phyloP scores from a whole-genome alignment of 2,113 vertebrate genomes.

The Myocastor coypus region DNA sequence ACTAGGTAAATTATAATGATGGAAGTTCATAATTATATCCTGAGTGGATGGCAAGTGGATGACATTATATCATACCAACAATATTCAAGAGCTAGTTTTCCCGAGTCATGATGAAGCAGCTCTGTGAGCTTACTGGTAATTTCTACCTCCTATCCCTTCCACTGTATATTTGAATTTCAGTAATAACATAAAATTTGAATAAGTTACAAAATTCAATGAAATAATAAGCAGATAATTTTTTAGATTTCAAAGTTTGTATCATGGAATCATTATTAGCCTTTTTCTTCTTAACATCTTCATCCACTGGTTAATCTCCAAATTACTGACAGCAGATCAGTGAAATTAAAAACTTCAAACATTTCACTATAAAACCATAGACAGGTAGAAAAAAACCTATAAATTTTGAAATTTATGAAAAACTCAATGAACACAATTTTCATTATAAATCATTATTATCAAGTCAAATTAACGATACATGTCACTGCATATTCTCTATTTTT shows the following conservation, averaged over 20 bases:
- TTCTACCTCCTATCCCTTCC: neutral
- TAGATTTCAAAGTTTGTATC: neutral
- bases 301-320: constrained; percentile 1
- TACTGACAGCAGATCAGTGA: neutral
- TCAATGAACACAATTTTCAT: constrained; percentile 17
- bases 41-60: neutral
- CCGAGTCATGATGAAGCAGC: neutral
- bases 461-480: neutral
- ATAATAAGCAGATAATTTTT: constrained; percentile 1
- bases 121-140: neutral
- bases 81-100: neutral
- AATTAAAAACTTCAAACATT: constrained; percentile 30
- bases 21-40: neutral
- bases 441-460: neutral
- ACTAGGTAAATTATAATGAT: neutral
- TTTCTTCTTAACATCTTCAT: neutral
- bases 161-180: neutral
- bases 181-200: neutral
- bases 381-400: neutral
- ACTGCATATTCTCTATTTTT: neutral
- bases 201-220: neutral
- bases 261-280: neutral
- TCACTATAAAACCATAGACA: constrained; percentile 11
- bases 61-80: neutral
- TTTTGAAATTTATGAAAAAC: neutral